Conservation (phyloP, 2,113 vertebrate species). For the Gopherus flavomarginatus region DNA sequence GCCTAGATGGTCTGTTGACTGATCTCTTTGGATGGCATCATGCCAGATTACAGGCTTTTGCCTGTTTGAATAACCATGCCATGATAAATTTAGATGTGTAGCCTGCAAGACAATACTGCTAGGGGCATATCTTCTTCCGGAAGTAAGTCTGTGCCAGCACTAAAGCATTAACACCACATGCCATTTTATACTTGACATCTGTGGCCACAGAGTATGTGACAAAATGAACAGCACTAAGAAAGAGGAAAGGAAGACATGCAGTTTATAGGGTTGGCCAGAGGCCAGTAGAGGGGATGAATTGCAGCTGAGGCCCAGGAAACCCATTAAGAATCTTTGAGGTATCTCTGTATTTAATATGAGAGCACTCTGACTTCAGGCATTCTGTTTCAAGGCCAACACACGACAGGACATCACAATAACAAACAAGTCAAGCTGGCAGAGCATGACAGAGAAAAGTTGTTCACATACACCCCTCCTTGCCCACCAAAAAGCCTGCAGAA, state of each 20-base stretch:
- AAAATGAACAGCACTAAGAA: slow-evolving; percentile 42
- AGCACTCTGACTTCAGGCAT: not conserved
- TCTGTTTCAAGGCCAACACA: not conserved
- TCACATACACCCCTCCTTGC: not conserved
- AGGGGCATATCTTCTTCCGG: slow-evolving; percentile 55
- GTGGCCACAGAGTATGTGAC: slow-evolving; percentile 62
- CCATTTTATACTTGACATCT: slow-evolving; percentile 68
- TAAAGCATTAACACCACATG: slow-evolving; percentile 31
- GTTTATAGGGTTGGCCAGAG: not conserved
- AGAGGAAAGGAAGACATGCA: slow-evolving; percentile 11
- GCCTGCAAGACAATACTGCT: not conserved
- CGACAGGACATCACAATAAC: not conserved
- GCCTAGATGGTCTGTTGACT: slow-evolving; percentile 58
- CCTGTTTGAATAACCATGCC: slow-evolving; percentile 33
- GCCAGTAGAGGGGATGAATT: not conserved
- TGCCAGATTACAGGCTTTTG: slow-evolving; percentile 51
- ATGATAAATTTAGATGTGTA: slow-evolving; percentile 59
- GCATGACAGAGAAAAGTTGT: not conserved
- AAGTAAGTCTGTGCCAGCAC: slow-evolving; percentile 44
- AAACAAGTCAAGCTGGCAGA: not conserved
- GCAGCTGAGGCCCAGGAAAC: not conserved
- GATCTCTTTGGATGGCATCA: slow-evolving; percentile 51
- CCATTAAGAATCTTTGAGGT: not conserved
- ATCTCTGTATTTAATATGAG: not conserved
- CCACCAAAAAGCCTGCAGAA: not conserved